Percentiles rank a stretch among this genome's conserved stretches.
These are phyloP conservation scores for Pseudonaja textilis DNA, from an alignment of 2,113 vertebrate species.

Conservation along the genomic window DNA sequence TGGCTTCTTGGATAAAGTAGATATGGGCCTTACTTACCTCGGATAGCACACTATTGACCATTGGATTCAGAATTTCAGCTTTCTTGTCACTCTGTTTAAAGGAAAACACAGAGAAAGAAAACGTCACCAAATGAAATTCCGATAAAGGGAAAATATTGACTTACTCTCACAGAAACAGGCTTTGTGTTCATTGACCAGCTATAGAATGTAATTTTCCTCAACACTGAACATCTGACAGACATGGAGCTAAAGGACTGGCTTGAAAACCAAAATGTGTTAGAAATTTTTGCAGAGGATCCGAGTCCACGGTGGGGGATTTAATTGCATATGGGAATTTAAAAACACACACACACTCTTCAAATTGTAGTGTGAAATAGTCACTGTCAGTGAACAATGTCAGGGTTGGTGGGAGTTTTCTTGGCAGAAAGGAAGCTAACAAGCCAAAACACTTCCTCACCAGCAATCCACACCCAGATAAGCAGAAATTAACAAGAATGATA, in stretches of 20 bases:
- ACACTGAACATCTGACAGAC: background rate
- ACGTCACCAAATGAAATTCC: constrained; percentile 24
- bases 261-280: background rate
- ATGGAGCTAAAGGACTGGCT: background rate
- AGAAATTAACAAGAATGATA: too few species aligned
- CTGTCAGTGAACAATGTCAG: too few species aligned
- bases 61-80: constrained; percentile 89
- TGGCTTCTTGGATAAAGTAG: constrained; percentile 15
- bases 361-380: too few species aligned
- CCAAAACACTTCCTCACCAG: too few species aligned
- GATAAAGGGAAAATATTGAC: background rate
- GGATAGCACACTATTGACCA: constrained; percentile 79
- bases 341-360: too few species aligned
- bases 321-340: too few species aligned
- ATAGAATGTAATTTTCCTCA: background rate
- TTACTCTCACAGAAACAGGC: background rate
- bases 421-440: too few species aligned
- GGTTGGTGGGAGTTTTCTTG: too few species aligned
- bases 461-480: too few species aligned
- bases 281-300: background rate
- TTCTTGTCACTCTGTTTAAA: constrained; percentile 82
- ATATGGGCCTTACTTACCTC: constrained; percentile 87
- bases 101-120: constrained; percentile 36
- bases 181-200: background rate
- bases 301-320: background rate